Base-by-base conservation (phyloP, 2,888 invertebrate species). In the Neoscelio sp. region DNA sequence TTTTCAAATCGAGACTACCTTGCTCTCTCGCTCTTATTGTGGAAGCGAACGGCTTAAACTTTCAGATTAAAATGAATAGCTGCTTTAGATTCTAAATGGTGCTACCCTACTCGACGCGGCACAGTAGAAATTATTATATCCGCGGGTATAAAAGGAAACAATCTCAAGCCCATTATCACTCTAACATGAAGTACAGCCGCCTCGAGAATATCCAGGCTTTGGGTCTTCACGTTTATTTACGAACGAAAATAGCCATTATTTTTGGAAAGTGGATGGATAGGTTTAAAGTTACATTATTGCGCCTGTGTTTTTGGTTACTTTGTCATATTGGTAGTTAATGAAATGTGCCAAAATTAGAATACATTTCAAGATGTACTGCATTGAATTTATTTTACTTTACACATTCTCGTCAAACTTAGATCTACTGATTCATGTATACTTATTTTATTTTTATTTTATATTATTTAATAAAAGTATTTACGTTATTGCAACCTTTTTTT, bases 21-120 rank as follows among this genome's bases (percentile, higher is more conserved):
- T 48, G 54, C 70, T 54, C 68, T 52, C 64, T 48, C 40, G 52
- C 46, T 60, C 78, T 81, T 80, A 82, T 80, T 81, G 77, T 65
- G 38, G 44, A 20, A 23, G 60, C 42, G 48, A 40, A 23, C 67
- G 80, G 82, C 82, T 86, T 82, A 83, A 86, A 86, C 84, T 86
- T 85, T 85, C 79, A 81, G 84, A 87, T 85, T 86, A 85, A 85
- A 86, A 85, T 84, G 84, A 86, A 85, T 85, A 81, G 85, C 82
- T 81, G 74, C 70, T 79, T 77, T 79, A 80, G 76, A 70, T 64
- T 54, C 58, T 40, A 18, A 26, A 58, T 65, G 73, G 68, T 60
- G 76, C 76, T 68, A 70, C 77, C 77, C 65, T 65, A 38, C 60
- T 70, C 64, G 60, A 18, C 50, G 68, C 64, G 42, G 52, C 70